Evolutionary conservation across 2,888 invertebrate genomes (phyloP).

Genomic region (Caenorhabditis japonica): DNA sequence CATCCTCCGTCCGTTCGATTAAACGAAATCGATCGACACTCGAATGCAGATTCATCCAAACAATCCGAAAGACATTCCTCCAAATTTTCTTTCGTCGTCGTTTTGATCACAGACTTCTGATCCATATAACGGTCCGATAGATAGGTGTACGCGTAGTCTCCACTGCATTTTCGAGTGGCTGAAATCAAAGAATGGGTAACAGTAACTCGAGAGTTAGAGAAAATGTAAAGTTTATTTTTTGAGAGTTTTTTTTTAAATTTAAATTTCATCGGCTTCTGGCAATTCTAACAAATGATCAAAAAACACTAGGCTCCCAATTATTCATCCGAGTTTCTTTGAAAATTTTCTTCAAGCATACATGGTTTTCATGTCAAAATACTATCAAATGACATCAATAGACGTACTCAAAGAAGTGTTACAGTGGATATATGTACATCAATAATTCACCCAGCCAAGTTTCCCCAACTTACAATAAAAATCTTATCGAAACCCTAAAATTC

Average conservation of each 20-base stretch:
- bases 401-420: not conserved
- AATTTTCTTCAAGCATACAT: slow-evolving; percentile 21
- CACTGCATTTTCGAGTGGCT: slow-evolving; percentile 72
- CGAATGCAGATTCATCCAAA: slow-evolving; percentile 70
- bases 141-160: slow-evolving; percentile 77
- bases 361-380: slow-evolving; percentile 46
- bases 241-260: too few species aligned
- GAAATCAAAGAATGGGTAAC: too few species aligned
- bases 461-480: too few species aligned
- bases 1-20: slow-evolving; percentile 77
- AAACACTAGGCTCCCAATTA: too few species aligned
- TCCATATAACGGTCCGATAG: slow-evolving; percentile 77
- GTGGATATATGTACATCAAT: too few species aligned
- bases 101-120: slow-evolving; percentile 62
- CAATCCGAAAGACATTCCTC: slow-evolving; percentile 76
- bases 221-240: too few species aligned
- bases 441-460: too few species aligned
- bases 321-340: too few species aligned
- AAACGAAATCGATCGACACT: slow-evolving; percentile 76
- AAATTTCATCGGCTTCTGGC: too few species aligned
- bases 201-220: too few species aligned
- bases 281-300: too few species aligned
- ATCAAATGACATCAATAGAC: not conserved
- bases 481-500: too few species aligned
- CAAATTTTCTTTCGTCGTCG: slow-evolving; percentile 57